Base-by-base conservation (phyloP, 2,797 vertebrate species). In the Choloepus didactylus region DNA sequence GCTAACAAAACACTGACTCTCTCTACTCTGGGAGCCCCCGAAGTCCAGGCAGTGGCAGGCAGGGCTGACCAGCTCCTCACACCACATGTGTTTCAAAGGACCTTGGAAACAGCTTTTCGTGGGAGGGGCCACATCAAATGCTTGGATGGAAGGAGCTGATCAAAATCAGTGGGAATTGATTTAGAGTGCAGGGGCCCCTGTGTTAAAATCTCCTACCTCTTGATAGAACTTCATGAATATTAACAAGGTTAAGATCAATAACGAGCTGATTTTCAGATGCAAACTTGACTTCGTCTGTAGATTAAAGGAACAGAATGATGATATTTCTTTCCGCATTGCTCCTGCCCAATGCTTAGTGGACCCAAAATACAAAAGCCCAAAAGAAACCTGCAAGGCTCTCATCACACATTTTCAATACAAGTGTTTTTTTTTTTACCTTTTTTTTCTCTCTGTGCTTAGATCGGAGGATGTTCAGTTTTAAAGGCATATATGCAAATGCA, bases 191-290 rank as follows among this genome's bases (percentile, higher is more conserved):
- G 98, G 97, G 98, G 96, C 97, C 98, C 98, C 98, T 98, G 98
- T 98, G 97, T 98, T 98, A 98, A 99, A 98, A 98, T 98, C 98
- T 98, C 98, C 98, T 99, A 98, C 98, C 98, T 98, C 98, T 98
- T 99, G 98, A 99, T 99, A 98, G 97, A 98, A 98, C 98, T 99
- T 99, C 99, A 99, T 99, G 99, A 99, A 99, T 99, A 99, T 99
- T 99, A 99, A 99, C 98, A 96, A 98, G 86, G 89, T 90, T 21
- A 29, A 97, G 97, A 99, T 99, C 99, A 99, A 99, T 99, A 97
- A 94, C 18, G 98, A 98, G 98, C 98, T 98, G 98, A 98, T 98
- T 98, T 98, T 98, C 98, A 98, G 98, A 98, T 82, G 97, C 98
- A 98, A 97, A 98, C 97, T 97, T 98, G 98, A 98, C 98, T 98